Evolutionary conservation across 2,113 vertebrate species (phyloP).

Genomic region (Lipotes vexillifer): DNA sequence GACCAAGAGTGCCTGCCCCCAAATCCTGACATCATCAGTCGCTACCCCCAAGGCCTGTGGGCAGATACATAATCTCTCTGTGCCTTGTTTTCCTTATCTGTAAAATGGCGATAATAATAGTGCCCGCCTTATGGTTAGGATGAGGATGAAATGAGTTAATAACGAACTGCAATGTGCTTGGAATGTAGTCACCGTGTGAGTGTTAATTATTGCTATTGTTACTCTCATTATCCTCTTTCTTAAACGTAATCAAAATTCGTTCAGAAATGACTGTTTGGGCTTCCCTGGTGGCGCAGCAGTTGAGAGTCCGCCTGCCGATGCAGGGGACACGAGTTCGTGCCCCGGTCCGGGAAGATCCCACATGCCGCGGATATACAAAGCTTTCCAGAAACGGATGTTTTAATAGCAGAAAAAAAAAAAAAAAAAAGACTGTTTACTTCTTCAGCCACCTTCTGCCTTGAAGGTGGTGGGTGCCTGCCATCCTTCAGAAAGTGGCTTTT

Average conservation of each 20-base stretch:
- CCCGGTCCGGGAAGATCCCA: too few relatives aligned
- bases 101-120: background rate
- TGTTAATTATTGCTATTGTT: background rate
- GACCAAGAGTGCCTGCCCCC: background rate
- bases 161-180: background rate
- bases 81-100: background rate
- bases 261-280: background rate
- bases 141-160: background rate
- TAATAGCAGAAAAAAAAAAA: too few relatives aligned
- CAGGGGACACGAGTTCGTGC: too few relatives aligned
- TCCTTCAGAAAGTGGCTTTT: background rate
- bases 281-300: too few relatives aligned
- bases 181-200: background rate
- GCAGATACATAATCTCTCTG: background rate
- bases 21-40: background rate
- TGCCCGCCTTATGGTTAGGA: background rate
- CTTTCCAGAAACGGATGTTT: too few relatives aligned
- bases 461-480: background rate
- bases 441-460: background rate
- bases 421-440: background rate
- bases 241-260: background rate
- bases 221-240: background rate
- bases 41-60: background rate
- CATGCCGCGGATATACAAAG: too few relatives aligned
- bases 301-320: too few relatives aligned